Conservation (phyloP, 1,140 invertebrate genomes). For the Zophobas morio region DNA sequence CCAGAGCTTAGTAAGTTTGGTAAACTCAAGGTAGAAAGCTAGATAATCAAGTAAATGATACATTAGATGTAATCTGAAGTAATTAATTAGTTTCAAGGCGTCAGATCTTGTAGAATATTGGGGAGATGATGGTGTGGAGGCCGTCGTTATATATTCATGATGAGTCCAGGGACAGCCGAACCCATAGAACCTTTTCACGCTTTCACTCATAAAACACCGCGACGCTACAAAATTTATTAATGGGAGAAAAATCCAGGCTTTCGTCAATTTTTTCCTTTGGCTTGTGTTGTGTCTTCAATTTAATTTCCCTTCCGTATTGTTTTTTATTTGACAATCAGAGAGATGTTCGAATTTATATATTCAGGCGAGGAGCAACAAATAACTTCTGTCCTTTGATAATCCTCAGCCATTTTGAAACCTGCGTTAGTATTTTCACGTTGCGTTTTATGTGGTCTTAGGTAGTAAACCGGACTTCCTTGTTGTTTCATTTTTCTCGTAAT, state of each 20-base stretch:
- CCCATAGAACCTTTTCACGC: conserved; percentile 33
- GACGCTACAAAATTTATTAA: conserved; percentile 39
- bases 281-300: conserved; percentile 12
- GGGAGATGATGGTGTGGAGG: conserved; percentile 42
- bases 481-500: conserved; percentile 42
- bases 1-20: conserved; percentile 35
- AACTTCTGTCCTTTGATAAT: conserved; percentile 37
- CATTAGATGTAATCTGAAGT: conserved; percentile 48
- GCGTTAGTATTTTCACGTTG: conserved; percentile 38
- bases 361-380: conserved; percentile 30
- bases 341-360: conserved; percentile 24
- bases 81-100: conserved; percentile 47
- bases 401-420: conserved; percentile 24
- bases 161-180: conserved; percentile 37
- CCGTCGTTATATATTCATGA: conserved; percentile 45
- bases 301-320: conserved; percentile 13
- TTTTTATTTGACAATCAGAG: conserved; percentile 37
- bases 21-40: conserved; percentile 46
- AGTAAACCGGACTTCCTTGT: conserved; percentile 41
- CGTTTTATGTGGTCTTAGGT: conserved; percentile 42
- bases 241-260: conserved; percentile 18
- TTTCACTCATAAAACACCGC: conserved; percentile 40
- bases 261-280: conserved; percentile 10
- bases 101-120: conserved; percentile 47
- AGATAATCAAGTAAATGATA: conserved; percentile 48